Conservation (phyloP, 2,113 vertebrate species). For the Dipodomys spectabilis region DNA sequence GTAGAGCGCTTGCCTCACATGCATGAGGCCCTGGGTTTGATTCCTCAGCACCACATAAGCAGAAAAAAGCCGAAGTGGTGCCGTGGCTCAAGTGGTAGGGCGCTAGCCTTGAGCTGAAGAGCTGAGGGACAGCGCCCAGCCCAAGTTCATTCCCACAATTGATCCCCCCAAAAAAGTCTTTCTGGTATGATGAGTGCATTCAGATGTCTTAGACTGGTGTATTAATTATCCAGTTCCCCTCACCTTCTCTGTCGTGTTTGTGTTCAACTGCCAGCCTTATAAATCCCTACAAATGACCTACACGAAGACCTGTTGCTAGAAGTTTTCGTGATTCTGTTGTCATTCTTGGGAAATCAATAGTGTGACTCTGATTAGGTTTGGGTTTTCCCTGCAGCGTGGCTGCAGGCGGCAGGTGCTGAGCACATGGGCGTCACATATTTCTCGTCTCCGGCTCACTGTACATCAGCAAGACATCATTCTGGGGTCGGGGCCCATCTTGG, state of each 20-base stretch:
- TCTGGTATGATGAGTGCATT: not conserved
- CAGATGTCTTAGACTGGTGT: not conserved
- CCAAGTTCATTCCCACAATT: no score
- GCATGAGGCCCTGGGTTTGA: no score
- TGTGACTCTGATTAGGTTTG: not conserved
- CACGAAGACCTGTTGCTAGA: not conserved
- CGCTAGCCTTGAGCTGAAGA: no score
- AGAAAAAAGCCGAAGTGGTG: no score
- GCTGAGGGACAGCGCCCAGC: no score
- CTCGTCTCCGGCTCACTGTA: not conserved
- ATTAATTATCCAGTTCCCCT: not conserved
- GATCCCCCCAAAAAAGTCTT: not conserved
- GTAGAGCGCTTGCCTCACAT: no score
- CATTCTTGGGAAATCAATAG: slow-evolving; percentile 24
- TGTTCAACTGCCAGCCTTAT: not conserved
- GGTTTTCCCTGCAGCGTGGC: not conserved
- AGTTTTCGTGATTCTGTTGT: not conserved
- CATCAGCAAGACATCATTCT: not conserved
- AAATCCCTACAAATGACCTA: not conserved
- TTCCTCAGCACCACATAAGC: no score
- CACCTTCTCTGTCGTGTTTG: not conserved
- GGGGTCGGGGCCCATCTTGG: not conserved
- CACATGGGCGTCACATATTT: not conserved
- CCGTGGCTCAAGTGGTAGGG: no score
- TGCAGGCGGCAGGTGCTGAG: not conserved